Evolutionary conservation across 2,888 invertebrate species (phyloP).

Genomic region (Chydorus sphaericus): DNA sequence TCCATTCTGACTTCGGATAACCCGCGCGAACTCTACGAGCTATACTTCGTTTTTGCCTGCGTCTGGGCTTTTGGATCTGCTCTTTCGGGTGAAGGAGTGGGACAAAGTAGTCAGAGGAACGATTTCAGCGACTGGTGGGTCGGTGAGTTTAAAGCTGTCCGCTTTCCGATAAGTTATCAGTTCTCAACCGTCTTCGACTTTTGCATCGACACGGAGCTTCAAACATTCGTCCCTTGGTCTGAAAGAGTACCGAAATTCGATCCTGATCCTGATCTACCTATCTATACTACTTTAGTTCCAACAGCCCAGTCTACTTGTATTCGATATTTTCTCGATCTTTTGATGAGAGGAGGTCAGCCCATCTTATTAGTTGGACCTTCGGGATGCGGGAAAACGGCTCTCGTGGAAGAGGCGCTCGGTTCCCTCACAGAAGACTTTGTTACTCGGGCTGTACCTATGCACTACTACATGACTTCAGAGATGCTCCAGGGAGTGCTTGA

Average conservation of each 20-base stretch:
- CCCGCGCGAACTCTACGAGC: constrained; percentile 85
- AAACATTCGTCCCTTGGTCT: constrained; percentile 78
- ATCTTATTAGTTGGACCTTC: constrained; percentile 80
- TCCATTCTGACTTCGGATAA: constrained; percentile 76
- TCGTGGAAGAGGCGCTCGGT: constrained; percentile 67
- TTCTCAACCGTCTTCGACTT: constrained; percentile 83
- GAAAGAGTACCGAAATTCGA: constrained; percentile 81
- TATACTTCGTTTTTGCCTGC: constrained; percentile 89
- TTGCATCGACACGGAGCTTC: constrained; percentile 77
- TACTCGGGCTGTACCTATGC: constrained; percentile 86
- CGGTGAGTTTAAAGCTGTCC: constrained; percentile 86
- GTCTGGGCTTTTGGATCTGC: constrained; percentile 98
- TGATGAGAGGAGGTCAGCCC: constrained; percentile 76
- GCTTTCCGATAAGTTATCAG: constrained; percentile 68
- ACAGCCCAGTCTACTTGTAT: constrained; percentile 85
- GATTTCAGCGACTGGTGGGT: constrained; percentile 98
- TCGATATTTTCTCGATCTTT: constrained; percentile 70
- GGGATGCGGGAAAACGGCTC: constrained; percentile 89
- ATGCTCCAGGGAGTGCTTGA: constrained; percentile 87
- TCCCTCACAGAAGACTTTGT: constrained; percentile 70
- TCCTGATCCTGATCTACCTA: constrained; percentile 74
- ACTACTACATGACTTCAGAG: constrained; percentile 89
- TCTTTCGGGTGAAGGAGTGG: constrained; percentile 92
- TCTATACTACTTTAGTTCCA: constrained; percentile 82
- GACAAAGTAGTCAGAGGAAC: constrained; percentile 76